A percentile compares a stretch with the other conserved stretches of the same genome.
phyloP scores from a whole-genome alignment of 2,113 vertebrate species.

The Psittacus erithacus region DNA sequence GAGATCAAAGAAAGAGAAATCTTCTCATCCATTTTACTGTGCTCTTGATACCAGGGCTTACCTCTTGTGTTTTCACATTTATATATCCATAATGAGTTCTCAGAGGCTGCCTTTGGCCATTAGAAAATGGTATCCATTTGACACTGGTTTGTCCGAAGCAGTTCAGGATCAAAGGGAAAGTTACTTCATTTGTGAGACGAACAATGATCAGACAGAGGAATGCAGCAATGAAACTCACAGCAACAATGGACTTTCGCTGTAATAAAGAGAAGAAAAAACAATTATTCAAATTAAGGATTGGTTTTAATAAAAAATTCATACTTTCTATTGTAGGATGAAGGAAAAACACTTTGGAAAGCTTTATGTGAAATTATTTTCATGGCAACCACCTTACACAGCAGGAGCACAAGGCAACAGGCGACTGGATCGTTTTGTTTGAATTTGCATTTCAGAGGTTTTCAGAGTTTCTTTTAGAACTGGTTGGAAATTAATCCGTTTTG shows the following conservation, averaged over 20 bases:
- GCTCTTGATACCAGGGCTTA: constrained; percentile 71
- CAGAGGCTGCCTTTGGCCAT: constrained; percentile 78
- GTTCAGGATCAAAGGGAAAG: constrained; percentile 85
- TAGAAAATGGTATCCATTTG: constrained; percentile 83
- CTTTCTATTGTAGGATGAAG: not conserved
- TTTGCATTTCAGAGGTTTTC: constrained; percentile 7
- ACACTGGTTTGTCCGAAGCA: constrained; percentile 84
- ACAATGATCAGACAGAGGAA: constrained; percentile 88
- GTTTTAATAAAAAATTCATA: not conserved
- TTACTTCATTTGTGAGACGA: constrained; percentile 87
- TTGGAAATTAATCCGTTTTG: not conserved
- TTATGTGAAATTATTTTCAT: not conserved
- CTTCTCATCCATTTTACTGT: not conserved
- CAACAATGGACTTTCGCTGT: constrained; percentile 89
- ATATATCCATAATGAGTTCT: constrained; percentile 89
- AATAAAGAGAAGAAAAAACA: constrained; percentile 38
- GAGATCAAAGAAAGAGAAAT: not conserved
- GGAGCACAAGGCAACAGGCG: not conserved
- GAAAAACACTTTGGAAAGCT: not conserved
- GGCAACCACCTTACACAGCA: not conserved
- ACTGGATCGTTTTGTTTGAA: not conserved
- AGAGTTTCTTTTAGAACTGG: not conserved
- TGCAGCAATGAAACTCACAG: constrained; percentile 82
- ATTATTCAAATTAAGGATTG: not conserved
- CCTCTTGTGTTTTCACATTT: constrained; percentile 91